Evolutionary conservation across 2,113 vertebrate species (phyloP).

Genomic region (Coryphaenoides rupestris): DNA sequence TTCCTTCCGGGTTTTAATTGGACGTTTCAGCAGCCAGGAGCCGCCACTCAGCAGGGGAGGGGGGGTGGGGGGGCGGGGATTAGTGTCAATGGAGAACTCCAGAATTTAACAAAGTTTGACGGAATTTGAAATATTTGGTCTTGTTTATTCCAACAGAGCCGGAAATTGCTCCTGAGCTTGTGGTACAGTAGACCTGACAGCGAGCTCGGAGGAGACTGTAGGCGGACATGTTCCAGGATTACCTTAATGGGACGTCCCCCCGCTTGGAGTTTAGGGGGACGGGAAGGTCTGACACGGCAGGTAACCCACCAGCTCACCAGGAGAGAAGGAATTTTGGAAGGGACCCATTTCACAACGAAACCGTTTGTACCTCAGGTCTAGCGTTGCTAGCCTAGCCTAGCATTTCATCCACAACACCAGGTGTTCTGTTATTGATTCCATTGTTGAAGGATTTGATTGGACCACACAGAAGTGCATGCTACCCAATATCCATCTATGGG

Average conservation of each 20-base stretch:
- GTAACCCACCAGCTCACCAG: neutral
- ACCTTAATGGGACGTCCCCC: constrained; percentile 13
- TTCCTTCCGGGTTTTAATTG: constrained; percentile 36
- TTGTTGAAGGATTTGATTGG: too few species aligned
- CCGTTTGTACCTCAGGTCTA: too few species aligned
- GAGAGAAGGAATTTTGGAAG: neutral
- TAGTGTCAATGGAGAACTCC: constrained; percentile 36
- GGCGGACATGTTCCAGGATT: constrained; percentile 25
- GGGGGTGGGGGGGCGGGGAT: constrained; percentile 28
- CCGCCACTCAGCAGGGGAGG: neutral
- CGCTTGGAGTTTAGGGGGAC: neutral
- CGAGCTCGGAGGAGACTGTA: neutral
- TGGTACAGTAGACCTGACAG: neutral
- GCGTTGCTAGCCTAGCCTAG: too few species aligned
- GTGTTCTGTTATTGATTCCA: too few species aligned
- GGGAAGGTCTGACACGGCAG: neutral
- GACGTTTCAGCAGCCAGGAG: constrained; percentile 24
- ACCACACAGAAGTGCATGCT: too few species aligned
- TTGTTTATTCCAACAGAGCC: constrained; percentile 2
- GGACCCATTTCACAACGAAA: too few species aligned
- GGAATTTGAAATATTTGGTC: neutral
- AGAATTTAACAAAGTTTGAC: neutral
- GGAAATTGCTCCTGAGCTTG: neutral
- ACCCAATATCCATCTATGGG: too few species aligned
- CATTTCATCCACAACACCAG: too few species aligned